Base-by-base conservation (phyloP, 2,797 vertebrate species). In the Channa striata region DNA sequence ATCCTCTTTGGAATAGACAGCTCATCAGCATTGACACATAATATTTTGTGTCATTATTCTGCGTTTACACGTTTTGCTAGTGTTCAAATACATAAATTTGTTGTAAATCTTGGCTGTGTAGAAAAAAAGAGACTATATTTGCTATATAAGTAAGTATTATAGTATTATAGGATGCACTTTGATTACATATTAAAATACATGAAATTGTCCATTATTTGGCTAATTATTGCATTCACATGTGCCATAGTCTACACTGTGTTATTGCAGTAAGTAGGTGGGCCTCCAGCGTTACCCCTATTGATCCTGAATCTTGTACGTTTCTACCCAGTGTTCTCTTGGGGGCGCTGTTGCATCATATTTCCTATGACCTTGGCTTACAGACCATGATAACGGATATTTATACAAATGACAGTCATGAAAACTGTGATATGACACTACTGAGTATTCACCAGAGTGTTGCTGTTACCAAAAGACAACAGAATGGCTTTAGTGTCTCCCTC, bases 181-280 rank as follows among this genome's bases (percentile, higher is more conserved):
- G 63, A 81, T 74, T 77, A 84, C 42, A 80, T 84, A 85, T 82
- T 86, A 80, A 90, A 89, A 86, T 80, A 84, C 78, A 85, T 67
- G 8, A 74, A 81, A 68, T 67, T 47, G 69, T 78, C 62, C 8
- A 60, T 72, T 69, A 71, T 74, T 85, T 78, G 82, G 83, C 68
- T 92, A 80, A 69, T 92, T 91, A 93, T 92, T 93, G 92, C 91
- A 84, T 90, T 88, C 25, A 62, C 30, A 3, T 92, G 83, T 88
- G 86, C 82, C 83, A 59, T 81, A 72, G 48, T 89, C 72, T 82
- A 51, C 39, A 43, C 52, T 68, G 56, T 67, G 50, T 89, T 91
- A 89, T 90, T 92, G 88, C 89, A n/a, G n/a, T n/a, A 87, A 60
- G 74, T 36, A 74, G 66, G 43, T 77, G 72, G 71, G 71, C 77